These are phyloP conservation scores for Leucoraja ocellata DNA, from an alignment of 2,797 vertebrate genomes.

Conservation along the genomic window DNA sequence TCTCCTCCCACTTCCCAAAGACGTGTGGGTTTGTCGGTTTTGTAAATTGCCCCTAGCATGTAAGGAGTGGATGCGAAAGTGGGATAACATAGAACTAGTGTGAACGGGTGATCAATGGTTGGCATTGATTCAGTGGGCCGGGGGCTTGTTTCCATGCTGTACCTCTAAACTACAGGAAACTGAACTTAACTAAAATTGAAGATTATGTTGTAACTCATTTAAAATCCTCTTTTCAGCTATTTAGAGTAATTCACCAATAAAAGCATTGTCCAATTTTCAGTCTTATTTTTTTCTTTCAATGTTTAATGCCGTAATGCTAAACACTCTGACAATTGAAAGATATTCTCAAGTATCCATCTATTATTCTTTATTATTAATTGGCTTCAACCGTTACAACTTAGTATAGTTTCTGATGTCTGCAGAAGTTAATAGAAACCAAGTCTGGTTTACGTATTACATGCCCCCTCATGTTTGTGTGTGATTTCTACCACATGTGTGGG, in stretches of 20 bases:
- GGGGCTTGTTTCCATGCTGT: too few species aligned
- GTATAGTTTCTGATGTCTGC: background rate
- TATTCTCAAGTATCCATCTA: background rate
- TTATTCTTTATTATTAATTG: background rate
- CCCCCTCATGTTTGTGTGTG: slow-evolving; percentile 16
- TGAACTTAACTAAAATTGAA: background rate
- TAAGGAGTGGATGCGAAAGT: too few species aligned
- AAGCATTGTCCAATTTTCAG: background rate
- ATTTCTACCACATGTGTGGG: slow-evolving; percentile 34
- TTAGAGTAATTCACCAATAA: background rate
- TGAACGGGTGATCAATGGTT: too few species aligned
- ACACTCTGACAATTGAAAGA: background rate
- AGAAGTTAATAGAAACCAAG: background rate
- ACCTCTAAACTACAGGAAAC: too few species aligned
- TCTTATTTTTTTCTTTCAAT: background rate
- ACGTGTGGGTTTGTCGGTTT: too few species aligned
- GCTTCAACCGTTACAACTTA: background rate
- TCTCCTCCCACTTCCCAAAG: too few species aligned
- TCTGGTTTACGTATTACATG: slow-evolving; percentile 12
- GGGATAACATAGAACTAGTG: too few species aligned
- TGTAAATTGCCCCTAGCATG: too few species aligned
- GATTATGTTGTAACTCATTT: background rate
- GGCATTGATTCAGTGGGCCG: too few species aligned
- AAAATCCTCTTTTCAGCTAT: background rate
- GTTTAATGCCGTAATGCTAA: background rate